phyloP scores from a whole-genome alignment of 2,113 vertebrate genomes.

The Vulpes lagopus region DNA sequence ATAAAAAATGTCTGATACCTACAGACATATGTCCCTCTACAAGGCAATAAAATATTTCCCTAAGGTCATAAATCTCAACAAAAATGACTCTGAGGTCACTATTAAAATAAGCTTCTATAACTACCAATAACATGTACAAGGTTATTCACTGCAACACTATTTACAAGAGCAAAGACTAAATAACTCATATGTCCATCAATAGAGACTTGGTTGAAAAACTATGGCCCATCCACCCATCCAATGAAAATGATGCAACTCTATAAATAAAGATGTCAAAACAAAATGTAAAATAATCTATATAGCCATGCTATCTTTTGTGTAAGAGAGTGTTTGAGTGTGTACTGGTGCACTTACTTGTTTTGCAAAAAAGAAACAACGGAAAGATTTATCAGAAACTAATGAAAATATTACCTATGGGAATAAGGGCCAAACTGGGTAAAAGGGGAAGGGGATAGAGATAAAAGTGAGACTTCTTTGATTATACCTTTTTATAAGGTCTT shows the following conservation, averaged over 20 bases:
- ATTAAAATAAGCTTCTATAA: not conserved
- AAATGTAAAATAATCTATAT: not conserved
- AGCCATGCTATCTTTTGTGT: not conserved
- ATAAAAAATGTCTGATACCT: not conserved
- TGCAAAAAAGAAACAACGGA: constrained; percentile 6
- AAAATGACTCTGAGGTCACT: constrained; percentile 28
- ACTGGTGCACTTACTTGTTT: not conserved
- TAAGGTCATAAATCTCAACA: not conserved
- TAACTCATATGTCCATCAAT: not conserved
- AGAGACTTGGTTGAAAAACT: not conserved
- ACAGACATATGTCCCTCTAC: not conserved
- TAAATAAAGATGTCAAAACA: constrained; percentile 31
- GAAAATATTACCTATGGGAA: not conserved
- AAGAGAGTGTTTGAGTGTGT: not conserved
- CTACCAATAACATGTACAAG: not conserved
- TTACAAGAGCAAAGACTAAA: constrained; percentile 8
- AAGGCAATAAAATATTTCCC: constrained; percentile 28
- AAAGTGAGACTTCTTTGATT: not conserved
- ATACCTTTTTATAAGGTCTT: not conserved
- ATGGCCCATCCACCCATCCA: not conserved
- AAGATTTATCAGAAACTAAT: constrained; percentile 39
- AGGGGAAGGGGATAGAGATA: not conserved
- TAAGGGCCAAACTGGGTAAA: not conserved
- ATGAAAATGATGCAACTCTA: not conserved
- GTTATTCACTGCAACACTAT: constrained; percentile 7